These are phyloP conservation scores for Halocynthia aurantium DNA, from an alignment of 23 tunicate genomes.

Conservation along the genomic window DNA sequence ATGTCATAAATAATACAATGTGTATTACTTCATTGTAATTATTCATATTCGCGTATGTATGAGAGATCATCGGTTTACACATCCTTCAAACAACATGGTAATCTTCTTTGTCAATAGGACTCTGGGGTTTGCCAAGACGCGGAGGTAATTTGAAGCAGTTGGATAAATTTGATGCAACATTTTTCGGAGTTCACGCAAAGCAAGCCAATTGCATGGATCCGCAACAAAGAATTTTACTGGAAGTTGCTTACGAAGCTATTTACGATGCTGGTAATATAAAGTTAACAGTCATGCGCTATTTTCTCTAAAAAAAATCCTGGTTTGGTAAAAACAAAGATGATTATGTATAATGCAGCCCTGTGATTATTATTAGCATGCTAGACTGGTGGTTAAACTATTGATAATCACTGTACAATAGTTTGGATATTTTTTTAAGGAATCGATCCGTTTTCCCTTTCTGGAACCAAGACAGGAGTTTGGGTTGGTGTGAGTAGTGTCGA, in stretches of 20 bases:
- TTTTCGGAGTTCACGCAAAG: constrained; percentile 33
- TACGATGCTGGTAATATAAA: constrained; percentile 15
- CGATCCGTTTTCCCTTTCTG: constrained; percentile 13
- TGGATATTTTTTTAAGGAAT: constrained; percentile 4
- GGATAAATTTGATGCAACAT: constrained; percentile 31
- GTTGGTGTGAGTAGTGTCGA: constrained; percentile 19
- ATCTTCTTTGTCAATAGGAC: not conserved
- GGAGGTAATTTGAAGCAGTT: constrained; percentile 23
- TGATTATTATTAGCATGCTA: too few relatives aligned
- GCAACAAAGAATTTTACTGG: constrained; percentile 22
- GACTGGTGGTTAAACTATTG: too few relatives aligned
- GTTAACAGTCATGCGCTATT: too few relatives aligned
- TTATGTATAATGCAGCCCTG: too few relatives aligned
- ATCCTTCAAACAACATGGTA: too few relatives aligned
- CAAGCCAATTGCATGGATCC: constrained; percentile 35
- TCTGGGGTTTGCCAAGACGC: constrained; percentile 29
- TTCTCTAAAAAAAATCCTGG: too few relatives aligned
- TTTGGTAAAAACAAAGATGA: too few relatives aligned
- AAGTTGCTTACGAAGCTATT: constrained; percentile 29
- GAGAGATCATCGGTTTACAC: too few relatives aligned
- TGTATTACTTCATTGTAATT: too few relatives aligned
- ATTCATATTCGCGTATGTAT: too few relatives aligned
- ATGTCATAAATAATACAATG: too few relatives aligned
- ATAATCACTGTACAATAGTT: too few relatives aligned
- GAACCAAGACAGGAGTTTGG: constrained; percentile 25